Evolutionary conservation across 2,888 invertebrate genomes (phyloP).

Genomic region (Carcina quercana): DNA sequence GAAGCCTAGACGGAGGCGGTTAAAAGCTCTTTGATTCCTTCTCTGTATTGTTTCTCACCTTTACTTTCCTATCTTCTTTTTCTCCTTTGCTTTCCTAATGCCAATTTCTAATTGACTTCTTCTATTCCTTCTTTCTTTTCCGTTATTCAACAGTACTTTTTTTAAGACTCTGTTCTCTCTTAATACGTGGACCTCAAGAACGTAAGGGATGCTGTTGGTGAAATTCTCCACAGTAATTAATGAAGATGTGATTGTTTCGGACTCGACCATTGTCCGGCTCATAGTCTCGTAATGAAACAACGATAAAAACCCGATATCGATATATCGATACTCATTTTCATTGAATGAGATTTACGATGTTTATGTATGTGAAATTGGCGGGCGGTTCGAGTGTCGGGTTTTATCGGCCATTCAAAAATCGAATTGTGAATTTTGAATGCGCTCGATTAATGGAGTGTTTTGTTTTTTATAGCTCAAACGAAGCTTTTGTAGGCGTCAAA

Average conservation of each 20-base stretch:
- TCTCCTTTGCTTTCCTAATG: too few species aligned
- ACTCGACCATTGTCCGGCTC: conserved; percentile 46
- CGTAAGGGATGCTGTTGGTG: conserved; percentile 32
- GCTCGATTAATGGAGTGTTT: conserved; percentile 43
- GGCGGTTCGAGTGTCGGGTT: conserved; percentile 57
- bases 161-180: too few species aligned
- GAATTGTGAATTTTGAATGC: conserved; percentile 47
- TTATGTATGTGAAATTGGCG: conserved; percentile 60
- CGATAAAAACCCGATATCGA: conserved; percentile 37
- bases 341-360: conserved; percentile 66
- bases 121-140: too few species aligned
- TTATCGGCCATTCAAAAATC: conserved; percentile 62
- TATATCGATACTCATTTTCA: conserved; percentile 60
- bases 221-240: conserved; percentile 63
- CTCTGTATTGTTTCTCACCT: too few species aligned
- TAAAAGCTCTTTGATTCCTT: too few species aligned
- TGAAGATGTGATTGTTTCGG: conserved; percentile 65
- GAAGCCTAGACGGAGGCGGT: too few species aligned
- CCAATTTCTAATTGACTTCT: too few species aligned
- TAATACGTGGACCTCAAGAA: too few species aligned
- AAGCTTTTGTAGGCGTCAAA: conserved; percentile 32
- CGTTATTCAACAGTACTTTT: too few species aligned
- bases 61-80: too few species aligned
- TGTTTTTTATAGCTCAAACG: conserved; percentile 33
- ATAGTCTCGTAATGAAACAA: conserved; percentile 49